Conservation (phyloP, 2,888 invertebrate genomes). For the Pollenia angustigena region DNA sequence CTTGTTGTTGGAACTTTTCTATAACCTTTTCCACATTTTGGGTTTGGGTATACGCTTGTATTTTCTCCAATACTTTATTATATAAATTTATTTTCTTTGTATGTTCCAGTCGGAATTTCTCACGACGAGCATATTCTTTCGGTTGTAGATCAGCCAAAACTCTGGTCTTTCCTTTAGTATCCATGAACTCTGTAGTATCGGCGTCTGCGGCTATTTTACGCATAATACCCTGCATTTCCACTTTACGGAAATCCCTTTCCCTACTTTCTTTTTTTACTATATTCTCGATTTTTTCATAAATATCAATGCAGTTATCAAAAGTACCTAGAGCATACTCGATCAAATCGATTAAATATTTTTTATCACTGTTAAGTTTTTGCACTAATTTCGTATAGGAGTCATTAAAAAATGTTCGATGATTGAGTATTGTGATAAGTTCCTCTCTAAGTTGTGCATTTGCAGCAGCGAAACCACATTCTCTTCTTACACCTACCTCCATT, state of each 20-base stretch:
- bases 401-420: conserved; percentile 81
- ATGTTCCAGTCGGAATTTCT: conserved; percentile 80
- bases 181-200: conserved; percentile 79
- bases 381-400: conserved; percentile 82
- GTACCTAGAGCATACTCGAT: conserved; percentile 82
- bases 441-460: conserved; percentile 80
- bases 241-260: conserved; percentile 79
- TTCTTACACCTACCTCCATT: conserved; percentile 80
- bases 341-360: conserved; percentile 82
- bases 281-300: conserved; percentile 81
- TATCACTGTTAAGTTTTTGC: conserved; percentile 81
- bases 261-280: conserved; percentile 78
- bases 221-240: conserved; percentile 82
- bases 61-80: conserved; percentile 80
- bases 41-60: conserved; percentile 80
- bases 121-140: conserved; percentile 82
- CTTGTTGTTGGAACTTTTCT: conserved; percentile 82
- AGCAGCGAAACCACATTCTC: conserved; percentile 81
- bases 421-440: conserved; percentile 80
- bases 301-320: conserved; percentile 82
- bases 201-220: conserved; percentile 80
- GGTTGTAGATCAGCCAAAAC: conserved; percentile 80
- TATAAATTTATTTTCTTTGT: conserved; percentile 81
- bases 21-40: conserved; percentile 79
- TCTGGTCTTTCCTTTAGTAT: conserved; percentile 79